Evolutionary conservation across 2,797 vertebrate genomes (phyloP), one percentile per base, ranked within the genome.

Genomic region (Argyrosomus regius): DNA sequence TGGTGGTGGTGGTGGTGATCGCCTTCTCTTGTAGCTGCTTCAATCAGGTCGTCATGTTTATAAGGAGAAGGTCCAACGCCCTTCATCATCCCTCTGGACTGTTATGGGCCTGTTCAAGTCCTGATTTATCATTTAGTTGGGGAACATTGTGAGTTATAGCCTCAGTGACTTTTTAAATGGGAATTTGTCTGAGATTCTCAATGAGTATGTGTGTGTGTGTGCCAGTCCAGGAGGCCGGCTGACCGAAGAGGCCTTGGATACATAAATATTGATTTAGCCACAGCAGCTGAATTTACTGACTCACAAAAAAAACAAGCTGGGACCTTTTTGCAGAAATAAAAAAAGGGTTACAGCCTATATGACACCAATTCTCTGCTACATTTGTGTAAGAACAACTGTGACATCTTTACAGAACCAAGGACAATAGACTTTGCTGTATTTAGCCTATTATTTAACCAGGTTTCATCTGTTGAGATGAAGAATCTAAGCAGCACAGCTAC

Each of bases 201-300:
- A 20, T 66, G 66, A 2, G 20, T 63, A 53, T 43, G 41, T 56
- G 31, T 63, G 52, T 45, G 35, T 68, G 65, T 41, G 45, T 5
- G 17, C 6, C 0, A 35, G 59, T 73, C 39, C 8, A 3, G 59
- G 58, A 81, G 65, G 64, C 49, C 31, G 31, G 39, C 63, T 70
- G 80, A 75, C 72, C 46, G 6, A 45, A 65, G 73, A 72, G 76
- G 76, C 81, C 88, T 80, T 78, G 57, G 78, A 84, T 57, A 72
- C 80, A 88, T 79, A 88, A 85, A 85, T 88, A 86, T 86, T 83
- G 86, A 88, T 88, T 86, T 28, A 56, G 82, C 58, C 53, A 13
- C 61, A 63, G 81, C 45, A 48, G 65, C 59, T 71, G 74, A 76
- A 86, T 87, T 87, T 86, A 89, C 68, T 60, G 85, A 83, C 22